Percentiles rank a stretch among this genome's conserved stretches.
These are phyloP conservation scores for Calliopsis andreniformis DNA, from an alignment of 1,140 invertebrate species.

Conservation along the genomic window DNA sequence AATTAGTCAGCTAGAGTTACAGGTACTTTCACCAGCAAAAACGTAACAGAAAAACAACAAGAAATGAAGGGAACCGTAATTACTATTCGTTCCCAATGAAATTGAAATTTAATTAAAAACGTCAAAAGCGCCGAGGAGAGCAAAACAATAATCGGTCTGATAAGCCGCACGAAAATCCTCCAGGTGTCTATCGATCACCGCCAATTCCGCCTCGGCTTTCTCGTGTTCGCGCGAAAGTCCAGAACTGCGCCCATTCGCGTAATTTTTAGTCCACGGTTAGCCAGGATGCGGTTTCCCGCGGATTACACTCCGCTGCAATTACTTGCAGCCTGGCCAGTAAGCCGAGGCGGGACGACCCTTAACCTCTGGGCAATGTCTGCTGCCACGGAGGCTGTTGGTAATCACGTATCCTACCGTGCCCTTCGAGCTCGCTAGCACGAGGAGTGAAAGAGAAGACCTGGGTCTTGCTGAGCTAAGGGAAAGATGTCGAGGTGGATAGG, in stretches of 20 bases:
- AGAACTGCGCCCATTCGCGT: constrained; percentile 49
- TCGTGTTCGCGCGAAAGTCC: constrained; percentile 42
- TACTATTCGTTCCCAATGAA: background rate
- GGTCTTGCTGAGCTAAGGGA: background rate
- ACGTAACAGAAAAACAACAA: background rate
- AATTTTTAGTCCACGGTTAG: constrained; percentile 58
- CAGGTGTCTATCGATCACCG: background rate
- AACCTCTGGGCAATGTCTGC: constrained; percentile 70
- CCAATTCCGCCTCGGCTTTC: constrained; percentile 44
- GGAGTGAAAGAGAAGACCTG: constrained; percentile 6
- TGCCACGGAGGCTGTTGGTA: constrained; percentile 74
- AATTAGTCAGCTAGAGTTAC: constrained; percentile 10
- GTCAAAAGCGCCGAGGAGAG: background rate
- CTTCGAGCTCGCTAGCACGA: constrained; percentile 53
- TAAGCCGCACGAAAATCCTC: constrained; percentile 9
- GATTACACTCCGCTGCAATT: constrained; percentile 74
- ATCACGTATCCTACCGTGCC: constrained; percentile 75
- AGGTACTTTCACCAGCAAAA: background rate
- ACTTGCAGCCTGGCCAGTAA: constrained; percentile 73
- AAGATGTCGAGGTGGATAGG: background rate
- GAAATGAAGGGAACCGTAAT: background rate
- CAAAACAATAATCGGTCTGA: constrained; percentile 1
- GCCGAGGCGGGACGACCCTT: constrained; percentile 75
- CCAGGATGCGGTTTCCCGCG: constrained; percentile 70
- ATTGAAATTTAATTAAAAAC: background rate